Evolutionary conservation across 2,888 invertebrate species (phyloP).

Genomic region (Lampropteryx suffumata): DNA sequence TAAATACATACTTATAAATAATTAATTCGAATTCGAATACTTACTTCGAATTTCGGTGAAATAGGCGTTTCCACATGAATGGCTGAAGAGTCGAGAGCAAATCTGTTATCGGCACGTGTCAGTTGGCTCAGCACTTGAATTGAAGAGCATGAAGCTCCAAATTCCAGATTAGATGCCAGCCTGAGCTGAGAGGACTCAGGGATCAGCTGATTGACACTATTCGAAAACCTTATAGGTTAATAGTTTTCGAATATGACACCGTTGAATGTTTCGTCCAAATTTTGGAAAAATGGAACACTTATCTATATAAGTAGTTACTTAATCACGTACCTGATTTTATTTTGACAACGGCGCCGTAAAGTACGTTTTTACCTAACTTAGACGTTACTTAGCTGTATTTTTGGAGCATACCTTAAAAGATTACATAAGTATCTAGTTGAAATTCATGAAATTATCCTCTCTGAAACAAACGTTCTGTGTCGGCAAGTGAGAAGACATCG

Average conservation of each 20-base stretch:
- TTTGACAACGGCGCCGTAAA: too few relatives aligned
- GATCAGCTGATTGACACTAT: too few relatives aligned
- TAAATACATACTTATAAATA: too few relatives aligned
- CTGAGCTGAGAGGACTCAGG: background rate
- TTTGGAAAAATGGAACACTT: too few relatives aligned
- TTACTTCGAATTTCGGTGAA: background rate
- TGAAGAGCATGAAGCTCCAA: background rate
- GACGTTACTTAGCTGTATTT: too few relatives aligned
- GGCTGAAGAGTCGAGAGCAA: constrained; percentile 11
- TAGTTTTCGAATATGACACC: too few relatives aligned
- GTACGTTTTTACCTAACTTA: too few relatives aligned
- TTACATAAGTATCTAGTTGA: constrained; percentile 2
- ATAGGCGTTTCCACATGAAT: constrained; percentile 4
- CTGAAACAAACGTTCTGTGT: constrained; percentile 13
- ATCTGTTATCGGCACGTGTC: constrained; percentile 20
- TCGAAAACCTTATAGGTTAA: too few relatives aligned
- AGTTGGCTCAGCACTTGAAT: constrained; percentile 14
- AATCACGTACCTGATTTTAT: too few relatives aligned
- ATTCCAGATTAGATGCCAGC: constrained; percentile 5
- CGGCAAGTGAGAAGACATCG: constrained; percentile 4
- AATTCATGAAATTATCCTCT: constrained; percentile 13
- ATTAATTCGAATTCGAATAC: background rate
- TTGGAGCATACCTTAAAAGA: too few relatives aligned
- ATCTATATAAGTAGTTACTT: too few relatives aligned
- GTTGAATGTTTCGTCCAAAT: too few relatives aligned